Conservation (phyloP, 2,888 invertebrate genomes). For the Anticlea derivata region DNA sequence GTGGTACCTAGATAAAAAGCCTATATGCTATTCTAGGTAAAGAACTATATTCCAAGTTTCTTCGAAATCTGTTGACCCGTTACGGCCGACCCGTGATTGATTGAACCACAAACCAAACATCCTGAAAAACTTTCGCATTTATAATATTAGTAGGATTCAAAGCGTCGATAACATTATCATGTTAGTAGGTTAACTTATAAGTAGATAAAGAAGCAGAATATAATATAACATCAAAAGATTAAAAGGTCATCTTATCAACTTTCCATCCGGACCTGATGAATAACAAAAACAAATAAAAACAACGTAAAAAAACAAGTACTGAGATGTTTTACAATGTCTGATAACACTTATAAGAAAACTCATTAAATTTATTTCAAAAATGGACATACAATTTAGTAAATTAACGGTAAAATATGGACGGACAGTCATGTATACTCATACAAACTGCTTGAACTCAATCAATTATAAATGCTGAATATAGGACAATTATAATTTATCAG, state of each 20-base stretch:
- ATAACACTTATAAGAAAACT: slow-evolving; percentile 1
- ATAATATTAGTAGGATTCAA: too few relatives aligned
- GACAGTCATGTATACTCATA: slow-evolving; percentile 20
- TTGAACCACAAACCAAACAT: too few relatives aligned
- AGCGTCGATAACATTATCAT: slow-evolving; percentile 38
- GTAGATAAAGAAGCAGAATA: slow-evolving; percentile 32
- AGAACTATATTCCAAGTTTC: too few relatives aligned
- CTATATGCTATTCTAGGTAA: too few relatives aligned
- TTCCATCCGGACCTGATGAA: slow-evolving; percentile 24
- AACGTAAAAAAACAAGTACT: slow-evolving; percentile 9
- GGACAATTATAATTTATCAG: not conserved
- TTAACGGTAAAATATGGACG: slow-evolving; percentile 20
- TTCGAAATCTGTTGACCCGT: too few relatives aligned
- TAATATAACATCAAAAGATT: slow-evolving; percentile 23
- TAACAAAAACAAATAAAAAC: slow-evolving; percentile 12
- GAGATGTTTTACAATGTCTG: slow-evolving; percentile 1
- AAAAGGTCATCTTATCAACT: slow-evolving; percentile 27
- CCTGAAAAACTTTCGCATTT: too few relatives aligned
- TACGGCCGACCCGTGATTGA: too few relatives aligned
- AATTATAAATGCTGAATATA: not conserved
- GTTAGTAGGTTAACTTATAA: slow-evolving; percentile 31
- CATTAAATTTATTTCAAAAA: slow-evolving; percentile 3
- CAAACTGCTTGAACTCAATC: slow-evolving; percentile 14
- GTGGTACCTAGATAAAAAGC: too few relatives aligned
- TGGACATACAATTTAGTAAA: slow-evolving; percentile 7